These are phyloP conservation scores for Bathynomus jamesi DNA, from an alignment of 1,140 invertebrate species.

Conservation along the genomic window DNA sequence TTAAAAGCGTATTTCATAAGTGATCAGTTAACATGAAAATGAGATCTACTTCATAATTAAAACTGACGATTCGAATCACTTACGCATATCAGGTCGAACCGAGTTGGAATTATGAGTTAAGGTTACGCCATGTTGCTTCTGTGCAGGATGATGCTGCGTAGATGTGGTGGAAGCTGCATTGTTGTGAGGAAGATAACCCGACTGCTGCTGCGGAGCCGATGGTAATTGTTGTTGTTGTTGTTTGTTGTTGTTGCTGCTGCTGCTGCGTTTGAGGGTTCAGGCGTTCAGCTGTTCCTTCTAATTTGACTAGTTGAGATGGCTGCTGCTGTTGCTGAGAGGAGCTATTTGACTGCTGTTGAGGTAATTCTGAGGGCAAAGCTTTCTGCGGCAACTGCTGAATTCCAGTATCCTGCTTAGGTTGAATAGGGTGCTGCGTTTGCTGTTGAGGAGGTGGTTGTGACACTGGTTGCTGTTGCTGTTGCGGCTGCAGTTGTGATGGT, in stretches of 20 bases:
- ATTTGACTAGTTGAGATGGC: not conserved
- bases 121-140: not conserved
- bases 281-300: not conserved
- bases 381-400: slow-evolving; percentile 36
- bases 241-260: not conserved
- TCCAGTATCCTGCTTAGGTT: not conserved
- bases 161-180: not conserved
- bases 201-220: not conserved
- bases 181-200: not conserved
- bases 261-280: slow-evolving; percentile 7
- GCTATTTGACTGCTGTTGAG: slow-evolving; percentile 15
- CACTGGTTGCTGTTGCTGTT: not conserved
- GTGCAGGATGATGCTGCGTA: not conserved
- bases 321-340: slow-evolving; percentile 20
- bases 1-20: no score
- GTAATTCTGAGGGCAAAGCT: slow-evolving; percentile 12
- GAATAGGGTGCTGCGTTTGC: slow-evolving; percentile 8
- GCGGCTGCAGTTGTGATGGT: not conserved
- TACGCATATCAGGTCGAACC: not conserved
- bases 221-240: not conserved
- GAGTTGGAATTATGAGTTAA: not conserved
- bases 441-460: not conserved
- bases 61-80: not conserved
- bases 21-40: no score
- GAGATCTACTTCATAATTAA: no score